These are phyloP conservation scores for Tragelaphus imberbis DNA, from an alignment of 2,113 vertebrate species.

Conservation along the genomic window DNA sequence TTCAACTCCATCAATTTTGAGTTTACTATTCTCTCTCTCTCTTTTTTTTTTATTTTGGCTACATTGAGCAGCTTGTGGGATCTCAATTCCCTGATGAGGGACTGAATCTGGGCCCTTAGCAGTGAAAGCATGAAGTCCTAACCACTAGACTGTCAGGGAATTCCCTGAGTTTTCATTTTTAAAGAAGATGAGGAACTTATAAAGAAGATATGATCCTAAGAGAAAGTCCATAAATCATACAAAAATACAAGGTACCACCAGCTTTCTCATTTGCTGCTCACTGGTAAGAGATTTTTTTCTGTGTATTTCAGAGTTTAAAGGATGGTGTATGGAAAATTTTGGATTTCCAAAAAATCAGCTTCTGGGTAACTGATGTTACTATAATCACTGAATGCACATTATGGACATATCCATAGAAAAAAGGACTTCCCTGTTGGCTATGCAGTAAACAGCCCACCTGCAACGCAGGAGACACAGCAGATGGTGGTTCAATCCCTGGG, in stretches of 20 bases:
- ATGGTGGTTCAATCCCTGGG: not conserved
- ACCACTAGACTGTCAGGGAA: not conserved
- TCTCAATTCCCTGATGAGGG: not conserved
- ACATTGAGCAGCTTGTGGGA: not conserved
- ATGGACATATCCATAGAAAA: not conserved
- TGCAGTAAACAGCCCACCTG: not conserved
- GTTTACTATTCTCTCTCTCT: not conserved
- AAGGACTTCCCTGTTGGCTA: not conserved
- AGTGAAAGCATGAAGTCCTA: not conserved
- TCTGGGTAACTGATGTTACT: not conserved
- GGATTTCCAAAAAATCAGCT: not conserved
- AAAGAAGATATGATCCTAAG: not conserved
- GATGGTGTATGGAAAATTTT: not conserved
- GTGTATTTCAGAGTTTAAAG: not conserved
- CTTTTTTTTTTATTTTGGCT: not conserved
- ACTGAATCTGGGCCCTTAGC: not conserved
- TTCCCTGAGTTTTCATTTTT: not conserved
- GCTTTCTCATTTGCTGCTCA: not conserved
- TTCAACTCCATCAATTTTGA: not conserved
- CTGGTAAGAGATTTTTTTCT: not conserved
- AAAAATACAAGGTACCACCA: not conserved
- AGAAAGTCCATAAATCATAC: not conserved
- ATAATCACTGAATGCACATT: not conserved
- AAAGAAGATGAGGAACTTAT: slow-evolving; percentile 1
- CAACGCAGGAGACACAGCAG: not conserved